These are phyloP conservation scores for Dicaeum eximium DNA, from an alignment of 2,113 vertebrate genomes.

Conservation along the genomic window DNA sequence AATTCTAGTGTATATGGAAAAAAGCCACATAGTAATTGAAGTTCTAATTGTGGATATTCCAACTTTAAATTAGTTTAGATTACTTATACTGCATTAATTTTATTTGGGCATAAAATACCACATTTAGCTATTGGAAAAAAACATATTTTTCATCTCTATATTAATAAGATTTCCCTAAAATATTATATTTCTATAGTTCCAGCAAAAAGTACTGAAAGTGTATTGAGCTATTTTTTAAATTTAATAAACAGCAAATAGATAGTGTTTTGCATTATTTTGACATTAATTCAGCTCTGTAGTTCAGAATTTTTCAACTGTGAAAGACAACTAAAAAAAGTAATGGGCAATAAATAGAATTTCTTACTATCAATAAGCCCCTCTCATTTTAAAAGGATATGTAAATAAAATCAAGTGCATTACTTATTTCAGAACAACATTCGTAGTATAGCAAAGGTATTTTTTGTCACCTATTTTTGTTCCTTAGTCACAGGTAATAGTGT, in stretches of 20 bases:
- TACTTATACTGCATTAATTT: not conserved
- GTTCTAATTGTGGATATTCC: not conserved
- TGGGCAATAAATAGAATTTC: not conserved
- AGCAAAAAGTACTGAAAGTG: not conserved
- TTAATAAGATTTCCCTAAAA: not conserved
- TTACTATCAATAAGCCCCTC: not conserved
- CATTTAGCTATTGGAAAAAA: not conserved
- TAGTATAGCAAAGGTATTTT: not conserved
- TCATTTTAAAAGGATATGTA: not conserved
- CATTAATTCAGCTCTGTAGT: not conserved
- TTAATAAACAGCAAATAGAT: not conserved
- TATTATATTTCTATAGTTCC: not conserved
- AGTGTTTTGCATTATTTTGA: not conserved
- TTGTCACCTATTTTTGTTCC: not conserved
- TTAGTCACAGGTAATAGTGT: not conserved
- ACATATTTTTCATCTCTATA: not conserved
- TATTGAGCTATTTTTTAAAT: not conserved
- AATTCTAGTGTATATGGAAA: not conserved
- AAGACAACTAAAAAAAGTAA: not conserved
- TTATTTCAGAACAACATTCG: not conserved
- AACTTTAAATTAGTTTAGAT: not conserved
- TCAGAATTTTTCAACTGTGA: not conserved
- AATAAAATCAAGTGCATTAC: not conserved
- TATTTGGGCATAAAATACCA: not conserved
- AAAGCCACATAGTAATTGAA: not conserved